Evolutionary conservation across 2,888 invertebrate genomes (phyloP).

Genomic region (Nephrotoma guestfalica): DNA sequence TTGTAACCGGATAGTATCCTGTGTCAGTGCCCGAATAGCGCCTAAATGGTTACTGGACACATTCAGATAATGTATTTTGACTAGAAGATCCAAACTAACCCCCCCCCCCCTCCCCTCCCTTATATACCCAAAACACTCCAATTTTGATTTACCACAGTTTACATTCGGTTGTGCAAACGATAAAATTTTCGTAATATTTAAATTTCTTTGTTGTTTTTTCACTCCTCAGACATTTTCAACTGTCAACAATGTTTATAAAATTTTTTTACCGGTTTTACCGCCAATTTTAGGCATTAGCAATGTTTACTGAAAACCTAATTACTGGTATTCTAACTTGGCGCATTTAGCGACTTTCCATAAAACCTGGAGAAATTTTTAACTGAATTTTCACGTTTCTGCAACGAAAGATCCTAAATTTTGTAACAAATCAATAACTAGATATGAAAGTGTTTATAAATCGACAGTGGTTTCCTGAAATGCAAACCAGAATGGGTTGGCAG

Average conservation of each 20-base stretch:
- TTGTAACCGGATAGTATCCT: slow-evolving; percentile 37
- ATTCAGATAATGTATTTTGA: slow-evolving; percentile 39
- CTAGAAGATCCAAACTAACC: slow-evolving; percentile 49
- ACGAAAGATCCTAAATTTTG: neutral
- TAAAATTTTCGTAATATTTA: slow-evolving; percentile 61
- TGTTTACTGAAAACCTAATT: slow-evolving; percentile 58
- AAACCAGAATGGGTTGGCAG: slow-evolving; percentile 57
- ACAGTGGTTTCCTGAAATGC: slow-evolving; percentile 50
- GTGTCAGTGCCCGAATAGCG: slow-evolving; percentile 50
- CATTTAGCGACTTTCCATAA: slow-evolving; percentile 60
- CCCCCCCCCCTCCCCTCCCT: slow-evolving; percentile 52
- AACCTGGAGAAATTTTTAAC: slow-evolving; percentile 54
- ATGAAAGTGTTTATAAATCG: slow-evolving; percentile 18
- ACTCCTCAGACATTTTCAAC: slow-evolving; percentile 11
- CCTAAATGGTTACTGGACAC: slow-evolving; percentile 54
- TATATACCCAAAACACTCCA: slow-evolving; percentile 13
- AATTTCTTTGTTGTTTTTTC: slow-evolving; percentile 37
- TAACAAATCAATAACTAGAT: neutral
- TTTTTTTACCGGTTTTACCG: neutral
- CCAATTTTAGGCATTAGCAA: neutral
- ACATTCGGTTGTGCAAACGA: slow-evolving; percentile 69
- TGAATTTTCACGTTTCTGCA: slow-evolving; percentile 32
- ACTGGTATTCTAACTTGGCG: slow-evolving; percentile 62
- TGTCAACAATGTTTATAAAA: neutral
- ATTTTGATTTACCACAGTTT: slow-evolving; percentile 72